Percentiles rank a stretch among this genome's conserved stretches.
Evolutionary conservation across 2,797 vertebrate genomes (phyloP).

Genomic region (Micropoecilia bifurca): DNA sequence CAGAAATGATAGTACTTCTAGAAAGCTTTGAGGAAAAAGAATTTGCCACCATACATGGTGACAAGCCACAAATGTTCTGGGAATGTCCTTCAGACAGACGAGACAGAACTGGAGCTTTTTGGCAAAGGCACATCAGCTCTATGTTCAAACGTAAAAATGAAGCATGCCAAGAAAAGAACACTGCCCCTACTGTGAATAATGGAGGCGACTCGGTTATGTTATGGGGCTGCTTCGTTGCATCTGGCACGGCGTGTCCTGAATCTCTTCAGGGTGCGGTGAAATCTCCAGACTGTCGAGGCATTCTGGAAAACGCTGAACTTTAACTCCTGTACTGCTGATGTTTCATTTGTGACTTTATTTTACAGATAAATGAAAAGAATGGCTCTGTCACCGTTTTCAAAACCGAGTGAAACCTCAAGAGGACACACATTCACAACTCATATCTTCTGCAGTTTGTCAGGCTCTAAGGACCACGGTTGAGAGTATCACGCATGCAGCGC

Average conservation of each 20-base stretch:
- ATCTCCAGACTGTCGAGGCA: not conserved
- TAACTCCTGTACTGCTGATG: not conserved
- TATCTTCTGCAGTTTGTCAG: slow-evolving; percentile 20
- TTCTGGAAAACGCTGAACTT: not conserved
- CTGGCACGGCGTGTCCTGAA: not conserved
- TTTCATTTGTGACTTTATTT: not conserved
- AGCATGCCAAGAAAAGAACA: not conserved
- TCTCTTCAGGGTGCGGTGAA: not conserved
- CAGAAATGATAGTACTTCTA: no score
- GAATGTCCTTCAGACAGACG: not conserved
- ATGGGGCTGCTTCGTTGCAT: not conserved
- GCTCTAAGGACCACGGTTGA: slow-evolving; percentile 16
- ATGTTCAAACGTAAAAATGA: not conserved
- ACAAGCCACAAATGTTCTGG: not conserved
- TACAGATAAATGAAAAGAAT: slow-evolving; percentile 6
- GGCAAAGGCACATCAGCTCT: no score
- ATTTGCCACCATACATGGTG: not conserved
- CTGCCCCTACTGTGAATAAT: not conserved
- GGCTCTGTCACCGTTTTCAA: not conserved
- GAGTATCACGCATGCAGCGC: slow-evolving; percentile 43
- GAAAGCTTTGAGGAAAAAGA: no score
- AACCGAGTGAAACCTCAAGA: slow-evolving; percentile 1
- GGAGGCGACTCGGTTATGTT: not conserved
- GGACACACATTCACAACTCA: slow-evolving; percentile 3
- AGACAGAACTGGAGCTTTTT: not conserved